Percentiles rank a stretch among this genome's conserved stretches.
Evolutionary conservation across 2,888 invertebrate genomes (phyloP).

Genomic region (Meiosimyza platycephala): DNA sequence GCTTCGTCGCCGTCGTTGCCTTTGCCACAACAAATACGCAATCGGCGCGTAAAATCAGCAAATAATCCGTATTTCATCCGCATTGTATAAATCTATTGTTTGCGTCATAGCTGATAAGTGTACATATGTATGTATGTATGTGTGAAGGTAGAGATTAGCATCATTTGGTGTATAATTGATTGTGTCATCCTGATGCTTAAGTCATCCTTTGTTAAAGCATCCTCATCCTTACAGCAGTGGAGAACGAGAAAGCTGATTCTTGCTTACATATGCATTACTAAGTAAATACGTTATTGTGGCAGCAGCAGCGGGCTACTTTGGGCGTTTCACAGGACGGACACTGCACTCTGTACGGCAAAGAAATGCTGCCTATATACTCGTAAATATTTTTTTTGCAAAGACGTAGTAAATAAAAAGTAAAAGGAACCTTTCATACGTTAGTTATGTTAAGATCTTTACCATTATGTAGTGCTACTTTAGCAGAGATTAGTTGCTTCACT

Average conservation of each 20-base stretch:
- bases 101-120: background rate
- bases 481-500: constrained; percentile 58
- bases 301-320: background rate
- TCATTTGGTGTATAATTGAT: constrained; percentile 55
- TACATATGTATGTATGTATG: background rate
- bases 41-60: constrained; percentile 39
- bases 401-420: background rate
- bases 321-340: background rate
- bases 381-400: background rate
- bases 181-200: constrained; percentile 49
- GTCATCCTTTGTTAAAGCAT: constrained; percentile 29
- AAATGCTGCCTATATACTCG: background rate
- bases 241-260: background rate
- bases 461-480: too few relatives aligned
- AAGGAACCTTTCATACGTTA: too few relatives aligned
- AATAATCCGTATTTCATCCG: constrained; percentile 44
- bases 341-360: background rate
- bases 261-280: background rate
- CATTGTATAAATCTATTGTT: constrained; percentile 15
- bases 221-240: background rate
- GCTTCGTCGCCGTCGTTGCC: constrained; percentile 50
- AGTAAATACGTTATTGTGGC: background rate
- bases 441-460: too few relatives aligned
- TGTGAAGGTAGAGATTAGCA: constrained; percentile 40
- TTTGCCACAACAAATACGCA: constrained; percentile 36